phyloP scores from a whole-genome alignment of 1,140 invertebrate genomes.

The Phymastichus coffea region DNA sequence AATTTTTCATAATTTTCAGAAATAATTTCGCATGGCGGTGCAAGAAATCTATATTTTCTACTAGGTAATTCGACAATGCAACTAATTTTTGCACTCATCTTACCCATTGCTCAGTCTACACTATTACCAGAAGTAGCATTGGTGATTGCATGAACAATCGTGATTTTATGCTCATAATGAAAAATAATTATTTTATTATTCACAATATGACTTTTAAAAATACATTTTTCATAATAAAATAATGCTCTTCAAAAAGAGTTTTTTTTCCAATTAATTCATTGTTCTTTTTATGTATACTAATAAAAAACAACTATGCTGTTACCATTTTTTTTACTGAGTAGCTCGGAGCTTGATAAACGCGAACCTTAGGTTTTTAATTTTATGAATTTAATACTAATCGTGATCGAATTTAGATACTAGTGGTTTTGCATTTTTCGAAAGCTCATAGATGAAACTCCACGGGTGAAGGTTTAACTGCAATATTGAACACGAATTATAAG shows the following conservation, averaged over 20 bases:
- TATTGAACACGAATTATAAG: too few species aligned
- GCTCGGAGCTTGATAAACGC: slow-evolving; percentile 32
- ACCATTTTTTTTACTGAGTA: slow-evolving; percentile 59
- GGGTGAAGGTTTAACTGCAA: slow-evolving; percentile 72
- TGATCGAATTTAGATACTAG: slow-evolving; percentile 17
- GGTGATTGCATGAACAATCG: too few species aligned
- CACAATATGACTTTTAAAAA: neutral
- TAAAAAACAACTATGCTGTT: slow-evolving; percentile 63
- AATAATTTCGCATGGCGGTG: slow-evolving; percentile 67
- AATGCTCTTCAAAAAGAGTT: too few species aligned
- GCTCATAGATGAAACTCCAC: slow-evolving; percentile 66
- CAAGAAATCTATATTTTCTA: slow-evolving; percentile 72
- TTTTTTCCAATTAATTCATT: too few species aligned
- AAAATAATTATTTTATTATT: too few species aligned
- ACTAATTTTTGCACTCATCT: slow-evolving; percentile 65
- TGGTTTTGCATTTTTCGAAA: slow-evolving; percentile 49
- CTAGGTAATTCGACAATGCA: slow-evolving; percentile 78
- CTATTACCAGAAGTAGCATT: slow-evolving; percentile 64
- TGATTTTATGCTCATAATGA: too few species aligned
- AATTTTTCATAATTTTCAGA: slow-evolving; percentile 77
- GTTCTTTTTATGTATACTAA: slow-evolving; percentile 36
- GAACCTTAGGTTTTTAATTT: neutral
- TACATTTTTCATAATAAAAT: neutral
- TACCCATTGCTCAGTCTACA: slow-evolving; percentile 68
- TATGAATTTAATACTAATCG: slow-evolving; percentile 12